A percentile compares a stretch with the other conserved stretches of the same genome.
phyloP scores from a whole-genome alignment of 2,888 invertebrate species.

The Alentia gelatinosa region DNA sequence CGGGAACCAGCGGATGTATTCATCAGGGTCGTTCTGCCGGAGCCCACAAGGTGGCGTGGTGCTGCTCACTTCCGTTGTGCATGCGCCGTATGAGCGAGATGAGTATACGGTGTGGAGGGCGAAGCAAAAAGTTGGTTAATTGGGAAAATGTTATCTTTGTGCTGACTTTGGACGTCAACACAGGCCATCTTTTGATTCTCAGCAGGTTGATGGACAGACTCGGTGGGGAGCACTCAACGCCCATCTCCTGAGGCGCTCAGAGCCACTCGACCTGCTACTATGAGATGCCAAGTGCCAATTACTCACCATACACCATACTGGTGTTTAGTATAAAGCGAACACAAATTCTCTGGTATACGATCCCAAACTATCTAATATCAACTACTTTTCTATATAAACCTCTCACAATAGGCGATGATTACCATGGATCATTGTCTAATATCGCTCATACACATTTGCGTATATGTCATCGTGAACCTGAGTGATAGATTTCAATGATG shows the following conservation, averaged over 20 bases:
- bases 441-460: too few relatives aligned
- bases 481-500: too few relatives aligned
- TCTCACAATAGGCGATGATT: too few relatives aligned
- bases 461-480: too few relatives aligned
- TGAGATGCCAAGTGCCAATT: too few relatives aligned
- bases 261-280: not conserved
- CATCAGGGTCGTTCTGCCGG: not conserved
- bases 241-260: not conserved
- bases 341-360: too few relatives aligned
- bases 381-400: too few relatives aligned
- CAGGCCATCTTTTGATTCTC: not conserved
- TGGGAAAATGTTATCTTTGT: constrained; percentile 31
- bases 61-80: not conserved
- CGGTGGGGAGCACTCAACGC: not conserved
- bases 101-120: not conserved
- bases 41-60: not conserved
- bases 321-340: too few relatives aligned
- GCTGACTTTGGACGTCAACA: constrained; percentile 22
- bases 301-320: too few relatives aligned
- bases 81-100: not conserved
- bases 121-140: not conserved
- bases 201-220: not conserved
- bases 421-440: too few relatives aligned
- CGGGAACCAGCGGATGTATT: not conserved
- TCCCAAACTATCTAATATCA: too few relatives aligned